Percentiles rank a stretch among this genome's conserved stretches.
Evolutionary conservation across 2,888 invertebrate species (phyloP).

Genomic region (Calliopum simillimum): DNA sequence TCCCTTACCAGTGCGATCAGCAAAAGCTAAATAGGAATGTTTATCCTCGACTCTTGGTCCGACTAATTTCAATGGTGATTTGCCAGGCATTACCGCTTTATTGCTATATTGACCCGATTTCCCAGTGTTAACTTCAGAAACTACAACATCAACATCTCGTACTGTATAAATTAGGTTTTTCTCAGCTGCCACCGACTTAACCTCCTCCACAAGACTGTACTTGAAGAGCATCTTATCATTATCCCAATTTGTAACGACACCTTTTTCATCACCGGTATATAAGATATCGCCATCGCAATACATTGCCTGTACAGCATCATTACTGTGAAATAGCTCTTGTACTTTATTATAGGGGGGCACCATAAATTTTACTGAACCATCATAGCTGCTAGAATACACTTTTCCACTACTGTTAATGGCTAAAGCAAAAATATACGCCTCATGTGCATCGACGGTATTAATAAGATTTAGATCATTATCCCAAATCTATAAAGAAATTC

Average conservation of each 20-base stretch:
- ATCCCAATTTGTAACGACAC: slow-evolving; percentile 65
- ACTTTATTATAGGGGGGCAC: slow-evolving; percentile 59
- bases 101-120: slow-evolving; percentile 65
- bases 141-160: slow-evolving; percentile 63
- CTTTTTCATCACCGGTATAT: slow-evolving; percentile 67
- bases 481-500: slow-evolving; percentile 60
- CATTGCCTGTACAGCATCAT: slow-evolving; percentile 64
- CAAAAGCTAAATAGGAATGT: slow-evolving; percentile 60
- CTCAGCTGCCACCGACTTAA: slow-evolving; percentile 64
- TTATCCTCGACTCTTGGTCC: slow-evolving; percentile 57
- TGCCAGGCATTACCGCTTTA: slow-evolving; percentile 63
- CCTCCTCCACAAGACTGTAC: slow-evolving; percentile 66
- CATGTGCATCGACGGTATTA: slow-evolving; percentile 60
- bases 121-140: slow-evolving; percentile 58
- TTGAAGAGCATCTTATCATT: slow-evolving; percentile 65
- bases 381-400: slow-evolving; percentile 65
- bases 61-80: slow-evolving; percentile 62
- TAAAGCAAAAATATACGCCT: slow-evolving; percentile 64
- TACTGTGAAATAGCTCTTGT: slow-evolving; percentile 60
- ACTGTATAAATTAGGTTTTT: slow-evolving; percentile 63
- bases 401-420: slow-evolving; percentile 62
- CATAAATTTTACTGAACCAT: slow-evolving; percentile 64
- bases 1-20: slow-evolving; percentile 64
- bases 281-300: slow-evolving; percentile 58
- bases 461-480: slow-evolving; percentile 60